A percentile compares a stretch with the other conserved stretches of the same genome.
phyloP scores from a whole-genome alignment of 1,140 invertebrate genomes.

The Aphaenogaster ashmeadi region DNA sequence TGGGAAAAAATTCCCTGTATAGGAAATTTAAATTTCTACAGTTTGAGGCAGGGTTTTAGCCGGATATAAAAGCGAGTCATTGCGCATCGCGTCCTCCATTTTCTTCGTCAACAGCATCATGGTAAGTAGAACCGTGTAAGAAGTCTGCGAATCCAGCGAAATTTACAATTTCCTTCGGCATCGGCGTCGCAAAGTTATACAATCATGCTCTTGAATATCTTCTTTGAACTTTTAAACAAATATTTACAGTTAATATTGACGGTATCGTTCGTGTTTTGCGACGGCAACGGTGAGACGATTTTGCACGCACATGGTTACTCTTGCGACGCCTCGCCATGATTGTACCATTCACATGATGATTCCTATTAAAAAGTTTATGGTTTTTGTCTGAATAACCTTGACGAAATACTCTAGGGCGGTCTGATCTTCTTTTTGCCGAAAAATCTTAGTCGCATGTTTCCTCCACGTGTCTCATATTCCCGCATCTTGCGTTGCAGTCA shows the following conservation, averaged over 20 bases:
- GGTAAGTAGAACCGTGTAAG: conserved; percentile 67
- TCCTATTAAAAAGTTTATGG: conserved; percentile 68
- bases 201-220: not conserved
- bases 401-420: conserved; percentile 88
- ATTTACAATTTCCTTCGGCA: conserved; percentile 1
- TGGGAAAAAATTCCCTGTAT: no score
- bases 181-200: not conserved
- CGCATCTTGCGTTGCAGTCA: conserved; percentile 92
- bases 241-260: not conserved
- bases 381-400: conserved; percentile 82
- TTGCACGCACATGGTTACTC: conserved; percentile 14
- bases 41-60: not conserved
- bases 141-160: not conserved
- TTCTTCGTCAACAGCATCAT: conserved; percentile 68
- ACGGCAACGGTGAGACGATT: not conserved
- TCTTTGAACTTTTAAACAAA: not conserved
- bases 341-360: conserved; percentile 60
- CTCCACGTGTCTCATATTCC: conserved; percentile 38
- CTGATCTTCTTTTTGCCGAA: conserved; percentile 76
- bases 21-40: not conserved
- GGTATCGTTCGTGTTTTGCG: not conserved
- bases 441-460: not conserved
- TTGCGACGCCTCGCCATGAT: not conserved
- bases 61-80: not conserved
- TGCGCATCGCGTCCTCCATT: conserved; percentile 71